Evolutionary conservation across 1,140 invertebrate species (phyloP).

Genomic region (Mesaphorura yosii): DNA sequence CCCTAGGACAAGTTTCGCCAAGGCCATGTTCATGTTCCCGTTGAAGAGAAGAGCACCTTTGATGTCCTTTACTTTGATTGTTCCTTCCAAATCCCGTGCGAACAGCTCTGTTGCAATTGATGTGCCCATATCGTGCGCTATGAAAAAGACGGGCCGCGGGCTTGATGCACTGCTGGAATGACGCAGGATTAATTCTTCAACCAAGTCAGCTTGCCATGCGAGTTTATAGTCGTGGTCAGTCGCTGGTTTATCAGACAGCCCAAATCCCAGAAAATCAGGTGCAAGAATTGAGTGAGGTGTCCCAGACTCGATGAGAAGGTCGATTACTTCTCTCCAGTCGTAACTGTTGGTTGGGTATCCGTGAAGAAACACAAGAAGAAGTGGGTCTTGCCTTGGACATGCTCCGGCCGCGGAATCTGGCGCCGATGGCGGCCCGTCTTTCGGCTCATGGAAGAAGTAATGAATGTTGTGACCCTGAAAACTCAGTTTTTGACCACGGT

Average conservation of each 20-base stretch:
- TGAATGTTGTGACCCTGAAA: neutral
- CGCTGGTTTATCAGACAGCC: conserved; percentile 14
- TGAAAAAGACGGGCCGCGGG: conserved; percentile 4
- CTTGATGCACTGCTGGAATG: neutral
- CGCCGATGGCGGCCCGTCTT: neutral
- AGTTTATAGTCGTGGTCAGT: conserved; percentile 12
- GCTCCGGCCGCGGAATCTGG: no score
- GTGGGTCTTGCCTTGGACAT: neutral
- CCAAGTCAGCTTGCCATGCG: conserved; percentile 15
- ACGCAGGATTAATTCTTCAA: conserved; percentile 8
- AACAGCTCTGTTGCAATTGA: conserved; percentile 14
- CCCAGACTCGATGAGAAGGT: neutral
- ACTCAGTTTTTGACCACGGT: neutral
- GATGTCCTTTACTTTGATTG: neutral
- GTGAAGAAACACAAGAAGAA: conserved; percentile 12
- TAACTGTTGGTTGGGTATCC: conserved; percentile 17
- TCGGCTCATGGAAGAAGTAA: neutral
- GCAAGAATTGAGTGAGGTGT: conserved; percentile 1
- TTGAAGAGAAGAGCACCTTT: conserved; percentile 16
- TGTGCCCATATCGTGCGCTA: conserved; percentile 19
- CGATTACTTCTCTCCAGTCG: conserved; percentile 11
- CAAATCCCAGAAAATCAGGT: conserved; percentile 17
- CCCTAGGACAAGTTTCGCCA: conserved; percentile 13
- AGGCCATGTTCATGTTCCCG: conserved; percentile 19
- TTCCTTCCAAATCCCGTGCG: conserved; percentile 11